Base-by-base conservation (phyloP, 1,140 invertebrate genomes). In the Plodia interpunctella region DNA sequence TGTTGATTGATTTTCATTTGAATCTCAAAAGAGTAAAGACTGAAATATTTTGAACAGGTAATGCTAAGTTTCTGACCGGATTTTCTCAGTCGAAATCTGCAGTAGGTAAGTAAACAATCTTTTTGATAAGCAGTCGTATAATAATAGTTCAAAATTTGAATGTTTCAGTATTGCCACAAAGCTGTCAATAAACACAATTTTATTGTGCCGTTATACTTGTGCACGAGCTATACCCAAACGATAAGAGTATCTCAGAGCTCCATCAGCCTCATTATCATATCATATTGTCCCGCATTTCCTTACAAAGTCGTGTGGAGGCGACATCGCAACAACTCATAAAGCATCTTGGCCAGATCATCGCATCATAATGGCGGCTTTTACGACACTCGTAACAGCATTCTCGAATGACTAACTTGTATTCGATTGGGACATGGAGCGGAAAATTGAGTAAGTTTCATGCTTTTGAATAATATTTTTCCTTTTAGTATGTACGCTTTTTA, bases 261-360 rank as follows among this genome's bases (percentile, higher is more conserved):
- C 10, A 44, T 44, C 38, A 44, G 10, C 13, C 38, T 15, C 38
- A 44, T 44, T 44, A 44, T 44, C 38, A 44, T 44, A 44, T 15
- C 13, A 44, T 44, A 44, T 44, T 44, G 38, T 44, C 10, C 38
- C 38, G 38, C 38, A 44, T 44, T 44, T 15, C 13, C 13, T 6
- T 44, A 44, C 38, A 44, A 44, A 44, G 38, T 44, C 38, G 15
- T n/a, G 2, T 35, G 21, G 21, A 32, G 11, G 30, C 30, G 30
- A 32, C 30, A 6, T 9, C 2, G 13, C 15, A 44, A 44, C 38
- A 44, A 44, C 5, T 44, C 38, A 44, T 44, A 44, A 44, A 44
- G 38, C 38, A 15, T 44, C 38, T 44, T 44, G 38, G 38, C 38
- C 38, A 44, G 38, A 44, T 44, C 38, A 44, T 44, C 38, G 38